These are phyloP conservation scores for Hoplodrina ambigua DNA, from an alignment of 2,888 invertebrate species.

Conservation along the genomic window DNA sequence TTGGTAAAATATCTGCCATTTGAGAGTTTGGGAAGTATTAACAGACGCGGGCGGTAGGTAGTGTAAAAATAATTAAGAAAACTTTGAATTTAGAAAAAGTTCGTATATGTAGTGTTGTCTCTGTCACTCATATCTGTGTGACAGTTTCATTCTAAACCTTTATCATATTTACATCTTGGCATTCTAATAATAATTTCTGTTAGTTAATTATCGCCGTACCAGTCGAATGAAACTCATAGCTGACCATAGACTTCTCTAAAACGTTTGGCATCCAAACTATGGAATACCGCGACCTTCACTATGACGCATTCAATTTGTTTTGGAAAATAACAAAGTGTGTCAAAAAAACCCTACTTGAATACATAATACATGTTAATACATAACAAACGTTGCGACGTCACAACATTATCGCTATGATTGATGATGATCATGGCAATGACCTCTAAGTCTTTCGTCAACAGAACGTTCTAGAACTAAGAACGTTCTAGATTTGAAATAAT, in stretches of 20 bases:
- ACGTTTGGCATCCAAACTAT: not conserved
- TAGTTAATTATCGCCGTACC: not conserved
- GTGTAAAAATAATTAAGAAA: too few species aligned
- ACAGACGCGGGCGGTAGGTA: too few species aligned
- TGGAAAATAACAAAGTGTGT: not conserved
- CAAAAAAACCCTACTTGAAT: not conserved
- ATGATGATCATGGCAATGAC: constrained; percentile 16
- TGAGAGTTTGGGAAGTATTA: too few species aligned
- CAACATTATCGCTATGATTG: constrained; percentile 15
- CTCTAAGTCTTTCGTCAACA: constrained; percentile 16
- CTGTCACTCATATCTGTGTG: too few species aligned
- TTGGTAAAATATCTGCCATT: too few species aligned
- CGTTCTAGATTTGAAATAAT: not conserved
- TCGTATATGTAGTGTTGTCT: too few species aligned
- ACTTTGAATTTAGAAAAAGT: too few species aligned
- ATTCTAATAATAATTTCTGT: too few species aligned
- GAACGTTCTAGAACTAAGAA: constrained; percentile 43
- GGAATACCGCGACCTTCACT: not conserved
- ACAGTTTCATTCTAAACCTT: too few species aligned
- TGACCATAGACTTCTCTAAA: not conserved
- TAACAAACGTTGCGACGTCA: constrained; percentile 8
- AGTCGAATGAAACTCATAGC: not conserved
- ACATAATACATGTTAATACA: not conserved
- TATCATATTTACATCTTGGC: too few species aligned
- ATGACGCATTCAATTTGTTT: not conserved